Percentiles rank a stretch among this genome's conserved stretches.
Conservation (phyloP, 2,113 vertebrate genomes). For the Rhodinocichla rosea region DNA sequence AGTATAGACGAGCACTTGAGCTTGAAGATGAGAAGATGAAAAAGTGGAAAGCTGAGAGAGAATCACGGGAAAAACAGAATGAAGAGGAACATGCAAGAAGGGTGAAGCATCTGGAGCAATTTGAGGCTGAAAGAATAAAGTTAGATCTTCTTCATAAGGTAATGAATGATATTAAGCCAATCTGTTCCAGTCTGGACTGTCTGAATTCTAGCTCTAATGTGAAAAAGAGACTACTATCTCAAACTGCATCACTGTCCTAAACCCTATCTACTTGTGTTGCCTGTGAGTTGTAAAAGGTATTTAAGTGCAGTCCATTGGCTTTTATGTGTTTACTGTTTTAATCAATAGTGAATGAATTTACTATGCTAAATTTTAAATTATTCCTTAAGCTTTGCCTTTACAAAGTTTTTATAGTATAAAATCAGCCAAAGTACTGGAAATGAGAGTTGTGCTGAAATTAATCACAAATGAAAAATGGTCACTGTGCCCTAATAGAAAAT, state of each 20-base stretch:
- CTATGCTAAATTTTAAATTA: not conserved
- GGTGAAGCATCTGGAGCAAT: conserved; percentile 60
- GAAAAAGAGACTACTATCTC: not conserved
- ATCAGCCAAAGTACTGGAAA: not conserved
- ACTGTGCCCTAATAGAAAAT: not conserved
- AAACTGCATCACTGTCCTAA: not conserved
- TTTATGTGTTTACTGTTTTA: not conserved
- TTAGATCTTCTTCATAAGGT: conserved; percentile 75
- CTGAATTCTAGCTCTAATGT: not conserved
- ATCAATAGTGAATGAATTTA: not conserved
- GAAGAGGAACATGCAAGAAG: conserved; percentile 69
- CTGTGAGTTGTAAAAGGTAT: not conserved
- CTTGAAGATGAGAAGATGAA: conserved; percentile 60
- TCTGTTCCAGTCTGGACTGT: not conserved
- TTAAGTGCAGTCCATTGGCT: not conserved
- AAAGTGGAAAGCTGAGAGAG: conserved; percentile 52
- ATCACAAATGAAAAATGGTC: not conserved
- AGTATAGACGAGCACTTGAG: conserved; percentile 62
- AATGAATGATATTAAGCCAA: not conserved
- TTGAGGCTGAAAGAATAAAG: conserved; percentile 77
- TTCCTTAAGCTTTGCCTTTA: not conserved
- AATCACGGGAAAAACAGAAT: conserved; percentile 53
- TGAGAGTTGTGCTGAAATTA: not conserved
- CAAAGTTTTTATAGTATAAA: not conserved
- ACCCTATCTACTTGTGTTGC: not conserved